Conservation (phyloP, 2,888 invertebrate species). For the Yponomeuta cagnagella region DNA sequence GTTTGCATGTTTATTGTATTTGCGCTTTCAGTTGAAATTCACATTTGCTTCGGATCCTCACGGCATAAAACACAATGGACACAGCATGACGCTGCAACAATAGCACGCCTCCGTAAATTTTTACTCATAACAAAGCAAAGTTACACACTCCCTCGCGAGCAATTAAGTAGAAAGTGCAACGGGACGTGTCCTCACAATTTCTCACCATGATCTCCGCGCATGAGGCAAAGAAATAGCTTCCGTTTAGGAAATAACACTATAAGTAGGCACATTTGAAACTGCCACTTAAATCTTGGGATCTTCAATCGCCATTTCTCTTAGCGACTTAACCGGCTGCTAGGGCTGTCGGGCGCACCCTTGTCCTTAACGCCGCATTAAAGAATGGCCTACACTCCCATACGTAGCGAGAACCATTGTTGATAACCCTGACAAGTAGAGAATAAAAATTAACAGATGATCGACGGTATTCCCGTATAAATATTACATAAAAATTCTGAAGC, state of each 20-base stretch:
- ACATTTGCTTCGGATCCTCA: background rate
- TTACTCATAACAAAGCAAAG: conserved; percentile 1
- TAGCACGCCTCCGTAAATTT: background rate
- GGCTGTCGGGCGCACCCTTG: conserved; percentile 42
- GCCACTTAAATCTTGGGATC: conserved; percentile 72
- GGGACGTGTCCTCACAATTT: background rate
- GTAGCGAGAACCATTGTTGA: conserved; percentile 1
- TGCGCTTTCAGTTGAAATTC: background rate
- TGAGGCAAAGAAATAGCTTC: conserved; percentile 70
- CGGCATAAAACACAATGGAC: background rate
- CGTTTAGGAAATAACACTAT: conserved; percentile 73
- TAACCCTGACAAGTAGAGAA: conserved; percentile 13
- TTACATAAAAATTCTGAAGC: background rate
- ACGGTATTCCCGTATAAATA: background rate
- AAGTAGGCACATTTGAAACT: conserved; percentile 73
- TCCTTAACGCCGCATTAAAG: conserved; percentile 50
- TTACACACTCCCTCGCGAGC: background rate
- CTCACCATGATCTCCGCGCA: conserved; percentile 51
- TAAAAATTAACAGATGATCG: conserved; percentile 5
- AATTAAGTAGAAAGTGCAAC: conserved; percentile 10
- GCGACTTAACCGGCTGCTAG: conserved; percentile 50
- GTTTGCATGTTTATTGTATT: background rate
- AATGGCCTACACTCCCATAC: conserved; percentile 38
- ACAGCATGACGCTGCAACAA: background rate
- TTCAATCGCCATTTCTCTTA: conserved; percentile 69